Conservation (phyloP, 2,888 invertebrate species). For the Hypolimnas misippus region DNA sequence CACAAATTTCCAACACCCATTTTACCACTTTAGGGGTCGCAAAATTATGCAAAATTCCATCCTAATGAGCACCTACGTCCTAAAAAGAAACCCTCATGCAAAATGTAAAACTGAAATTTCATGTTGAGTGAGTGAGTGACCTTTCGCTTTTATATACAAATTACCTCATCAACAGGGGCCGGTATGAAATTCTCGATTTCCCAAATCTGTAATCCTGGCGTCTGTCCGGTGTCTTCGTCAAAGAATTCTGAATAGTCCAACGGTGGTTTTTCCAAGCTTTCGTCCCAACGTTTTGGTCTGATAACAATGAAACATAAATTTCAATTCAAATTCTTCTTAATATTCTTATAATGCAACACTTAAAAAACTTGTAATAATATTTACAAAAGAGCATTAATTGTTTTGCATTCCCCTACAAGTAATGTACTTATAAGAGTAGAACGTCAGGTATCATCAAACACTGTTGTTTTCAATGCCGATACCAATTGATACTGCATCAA, state of each 20-base stretch:
- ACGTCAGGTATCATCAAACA: neutral
- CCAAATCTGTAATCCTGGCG: conserved; percentile 97
- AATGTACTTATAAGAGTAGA: neutral
- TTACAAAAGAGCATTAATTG: neutral
- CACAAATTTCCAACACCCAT: too few relatives aligned
- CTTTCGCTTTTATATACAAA: too few relatives aligned
- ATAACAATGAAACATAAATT: neutral
- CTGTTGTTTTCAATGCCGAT: neutral
- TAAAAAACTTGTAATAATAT: neutral
- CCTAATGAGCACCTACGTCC: too few relatives aligned
- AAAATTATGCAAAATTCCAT: too few relatives aligned
- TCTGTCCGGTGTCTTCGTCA: conserved; percentile 96
- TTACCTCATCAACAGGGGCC: conserved; percentile 94
- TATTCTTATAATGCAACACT: neutral
- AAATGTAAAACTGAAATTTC: too few relatives aligned
- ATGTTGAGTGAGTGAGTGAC: too few relatives aligned
- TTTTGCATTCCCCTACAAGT: neutral
- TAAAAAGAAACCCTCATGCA: too few relatives aligned
- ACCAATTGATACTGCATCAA: neutral
- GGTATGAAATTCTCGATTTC: conserved; percentile 99
- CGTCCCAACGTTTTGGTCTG: conserved; percentile 97
- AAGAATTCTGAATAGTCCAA: conserved; percentile 99
- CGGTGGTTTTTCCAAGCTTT: conserved; percentile 96
- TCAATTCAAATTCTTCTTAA: neutral
- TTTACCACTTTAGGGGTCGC: too few relatives aligned